A percentile compares a stretch with the other conserved stretches of the same genome.
Conservation (phyloP, 2,113 vertebrate species). For the Phoenicopterus ruber region DNA sequence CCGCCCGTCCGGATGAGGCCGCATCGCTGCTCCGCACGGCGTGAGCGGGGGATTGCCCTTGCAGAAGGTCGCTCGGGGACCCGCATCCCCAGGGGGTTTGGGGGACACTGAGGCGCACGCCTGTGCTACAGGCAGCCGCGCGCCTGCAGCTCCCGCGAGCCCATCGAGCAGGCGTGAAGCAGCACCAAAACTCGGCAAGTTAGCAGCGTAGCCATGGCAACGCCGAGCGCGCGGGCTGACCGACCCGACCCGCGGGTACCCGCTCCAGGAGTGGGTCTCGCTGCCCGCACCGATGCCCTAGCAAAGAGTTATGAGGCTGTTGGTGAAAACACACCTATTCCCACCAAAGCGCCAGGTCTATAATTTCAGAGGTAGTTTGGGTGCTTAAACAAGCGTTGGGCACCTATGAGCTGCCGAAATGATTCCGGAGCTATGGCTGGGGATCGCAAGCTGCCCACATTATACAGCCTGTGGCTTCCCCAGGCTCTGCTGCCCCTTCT, state of each 20-base stretch:
- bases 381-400: background rate
- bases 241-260: background rate
- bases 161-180: background rate
- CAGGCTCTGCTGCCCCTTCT: background rate
- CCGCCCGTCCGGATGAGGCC: background rate
- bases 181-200: background rate
- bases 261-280: accelerated
- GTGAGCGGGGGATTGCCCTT: background rate
- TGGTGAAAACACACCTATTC: background rate
- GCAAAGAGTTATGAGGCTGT: background rate
- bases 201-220: background rate
- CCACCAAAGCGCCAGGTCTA: background rate
- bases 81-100: too few relatives aligned
- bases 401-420: background rate
- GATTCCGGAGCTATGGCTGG: accelerated
- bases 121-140: background rate
- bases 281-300: background rate
- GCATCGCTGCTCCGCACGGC: accelerated
- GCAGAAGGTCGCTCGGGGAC: background rate
- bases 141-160: background rate
- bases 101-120: background rate
- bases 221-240: accelerated
- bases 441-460: accelerated
- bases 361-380: background rate
- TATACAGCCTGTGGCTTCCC: background rate